Evolutionary conservation across 2,888 invertebrate genomes (phyloP).

Genomic region (Thysanoteuthis rhombus): DNA sequence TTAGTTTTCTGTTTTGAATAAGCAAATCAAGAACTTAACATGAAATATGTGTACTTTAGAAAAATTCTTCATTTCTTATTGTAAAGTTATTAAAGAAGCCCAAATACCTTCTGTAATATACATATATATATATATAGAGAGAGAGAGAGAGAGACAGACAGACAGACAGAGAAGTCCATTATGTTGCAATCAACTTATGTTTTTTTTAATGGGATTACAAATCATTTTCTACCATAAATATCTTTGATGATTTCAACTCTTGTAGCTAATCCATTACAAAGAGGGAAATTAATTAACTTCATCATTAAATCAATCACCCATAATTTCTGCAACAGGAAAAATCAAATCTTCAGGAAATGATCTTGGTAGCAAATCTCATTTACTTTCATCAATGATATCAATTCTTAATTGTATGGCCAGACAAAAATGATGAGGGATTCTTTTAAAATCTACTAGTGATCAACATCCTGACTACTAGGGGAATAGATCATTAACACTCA

Average conservation of each 20-base stretch:
- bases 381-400: background rate
- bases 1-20: no score
- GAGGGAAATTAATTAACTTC: background rate
- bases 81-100: background rate
- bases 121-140: no score
- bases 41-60: no score
- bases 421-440: background rate
- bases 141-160: no score
- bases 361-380: background rate
- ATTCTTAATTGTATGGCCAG: background rate
- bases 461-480: background rate
- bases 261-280: background rate
- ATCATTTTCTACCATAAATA: background rate
- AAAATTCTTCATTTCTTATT: no score
- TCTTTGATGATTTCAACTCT: background rate
- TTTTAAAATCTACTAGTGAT: background rate
- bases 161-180: background rate
- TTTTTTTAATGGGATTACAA: background rate
- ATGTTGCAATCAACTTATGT: background rate
- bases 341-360: background rate
- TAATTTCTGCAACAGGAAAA: background rate
- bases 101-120: background rate
- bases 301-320: background rate
- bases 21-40: no score
- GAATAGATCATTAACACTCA: background rate